phyloP scores from a whole-genome alignment of 2,797 vertebrate genomes.

The Argyrosomus regius region DNA sequence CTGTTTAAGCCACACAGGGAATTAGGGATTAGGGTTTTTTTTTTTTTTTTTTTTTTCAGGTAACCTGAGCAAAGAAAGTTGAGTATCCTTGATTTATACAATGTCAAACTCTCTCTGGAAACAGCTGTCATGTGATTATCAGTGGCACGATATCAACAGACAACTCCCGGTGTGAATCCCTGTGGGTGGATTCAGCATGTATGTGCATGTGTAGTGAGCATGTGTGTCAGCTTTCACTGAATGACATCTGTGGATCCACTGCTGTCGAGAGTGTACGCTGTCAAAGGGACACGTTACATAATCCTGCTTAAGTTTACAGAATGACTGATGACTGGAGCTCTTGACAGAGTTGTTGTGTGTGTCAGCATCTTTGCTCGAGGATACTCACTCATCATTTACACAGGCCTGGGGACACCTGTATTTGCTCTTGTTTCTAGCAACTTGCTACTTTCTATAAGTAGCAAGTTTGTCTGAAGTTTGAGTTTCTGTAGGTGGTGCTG shows the following conservation, averaged over 20 bases:
- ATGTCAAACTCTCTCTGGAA: conserved; percentile 7
- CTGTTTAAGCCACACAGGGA: no score
- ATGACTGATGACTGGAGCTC: conserved; percentile 63
- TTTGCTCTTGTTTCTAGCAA: no score
- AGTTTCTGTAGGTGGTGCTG: background rate
- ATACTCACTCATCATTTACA: conserved; percentile 12
- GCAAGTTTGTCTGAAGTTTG: no score
- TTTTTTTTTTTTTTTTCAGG: no score
- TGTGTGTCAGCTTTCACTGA: conserved; percentile 55
- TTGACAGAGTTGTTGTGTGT: conserved; percentile 30
- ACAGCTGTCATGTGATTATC: conserved; percentile 42
- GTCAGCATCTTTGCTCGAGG: conserved; percentile 14
- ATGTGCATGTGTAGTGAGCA: conserved; percentile 32
- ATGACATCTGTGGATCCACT: conserved; percentile 59
- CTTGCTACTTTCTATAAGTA: no score
- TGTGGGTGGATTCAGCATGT: conserved; percentile 23
- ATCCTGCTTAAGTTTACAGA: conserved; percentile 53
- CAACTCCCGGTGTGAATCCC: conserved; percentile 7
- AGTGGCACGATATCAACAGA: conserved; percentile 15
- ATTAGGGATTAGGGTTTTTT: no score
- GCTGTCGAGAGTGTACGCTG: conserved; percentile 18
- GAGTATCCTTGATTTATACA: background rate
- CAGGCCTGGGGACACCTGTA: background rate
- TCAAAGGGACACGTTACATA: conserved; percentile 68
- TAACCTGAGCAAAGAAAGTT: no score